A percentile compares a stretch with the other conserved stretches of the same genome.
Evolutionary conservation across 2,888 invertebrate genomes (phyloP).

Genomic region (Crocallis elinguaria): DNA sequence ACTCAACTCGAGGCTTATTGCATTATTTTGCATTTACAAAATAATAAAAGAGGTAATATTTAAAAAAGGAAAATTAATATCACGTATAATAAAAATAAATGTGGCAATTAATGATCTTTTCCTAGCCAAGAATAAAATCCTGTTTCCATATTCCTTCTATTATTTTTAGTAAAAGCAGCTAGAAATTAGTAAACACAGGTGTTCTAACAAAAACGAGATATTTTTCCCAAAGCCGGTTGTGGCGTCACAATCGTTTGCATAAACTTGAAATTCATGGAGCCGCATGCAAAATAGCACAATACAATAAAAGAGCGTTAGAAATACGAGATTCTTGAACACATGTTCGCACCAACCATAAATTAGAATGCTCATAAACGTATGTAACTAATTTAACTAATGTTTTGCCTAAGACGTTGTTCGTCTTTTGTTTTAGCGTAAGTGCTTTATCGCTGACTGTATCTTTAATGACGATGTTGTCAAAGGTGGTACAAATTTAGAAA

Average conservation of each 20-base stretch:
- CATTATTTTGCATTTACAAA: too few relatives aligned
- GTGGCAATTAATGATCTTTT: too few relatives aligned
- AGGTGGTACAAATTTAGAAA: too few relatives aligned
- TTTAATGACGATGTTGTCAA: too few relatives aligned
- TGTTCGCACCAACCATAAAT: slow-evolving; percentile 14
- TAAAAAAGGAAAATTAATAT: too few relatives aligned
- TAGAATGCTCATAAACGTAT: slow-evolving; percentile 1
- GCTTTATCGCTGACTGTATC: too few relatives aligned
- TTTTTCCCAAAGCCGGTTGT: slow-evolving; percentile 27
- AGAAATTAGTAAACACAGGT: slow-evolving; percentile 29
- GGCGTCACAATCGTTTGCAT: slow-evolving; percentile 22
- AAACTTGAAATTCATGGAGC: slow-evolving; percentile 27
- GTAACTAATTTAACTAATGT: background rate
- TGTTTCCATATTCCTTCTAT: too few relatives aligned
- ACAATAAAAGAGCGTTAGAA: slow-evolving; percentile 14
- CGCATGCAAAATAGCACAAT: slow-evolving; percentile 11
- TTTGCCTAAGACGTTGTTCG: background rate
- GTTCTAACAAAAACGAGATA: slow-evolving; percentile 23
- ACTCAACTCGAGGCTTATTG: too few relatives aligned
- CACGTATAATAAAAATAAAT: too few relatives aligned
- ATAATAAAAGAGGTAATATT: too few relatives aligned
- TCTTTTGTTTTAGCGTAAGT: too few relatives aligned
- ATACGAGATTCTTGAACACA: slow-evolving; percentile 11
- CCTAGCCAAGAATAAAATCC: too few relatives aligned
- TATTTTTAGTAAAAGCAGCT: slow-evolving; percentile 13